Conservation (phyloP, 2,888 invertebrate species). For the Pimpla rufipes region DNA sequence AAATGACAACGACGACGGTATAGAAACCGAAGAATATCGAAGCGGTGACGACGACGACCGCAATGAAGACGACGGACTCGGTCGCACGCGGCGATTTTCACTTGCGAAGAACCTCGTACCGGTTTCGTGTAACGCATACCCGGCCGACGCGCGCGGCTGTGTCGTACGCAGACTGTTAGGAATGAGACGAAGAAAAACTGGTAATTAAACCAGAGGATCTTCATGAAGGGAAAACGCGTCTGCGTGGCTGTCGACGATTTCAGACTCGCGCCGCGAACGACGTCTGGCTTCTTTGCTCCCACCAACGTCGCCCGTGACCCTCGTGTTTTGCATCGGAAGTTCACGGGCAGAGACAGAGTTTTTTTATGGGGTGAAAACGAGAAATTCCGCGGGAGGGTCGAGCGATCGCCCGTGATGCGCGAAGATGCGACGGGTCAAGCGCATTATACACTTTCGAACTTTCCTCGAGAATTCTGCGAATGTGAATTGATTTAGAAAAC, state of each 20-base stretch:
- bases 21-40: slow-evolving; percentile 26
- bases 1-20: neutral
- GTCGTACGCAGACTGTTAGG: slow-evolving; percentile 23
- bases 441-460: slow-evolving; percentile 50
- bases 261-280: neutral
- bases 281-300: neutral
- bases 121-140: slow-evolving; percentile 38
- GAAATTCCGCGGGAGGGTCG: neutral
- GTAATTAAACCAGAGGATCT: slow-evolving; percentile 62
- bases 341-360: slow-evolving; percentile 24
- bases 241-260: slow-evolving; percentile 8
- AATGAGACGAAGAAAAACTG: slow-evolving; percentile 34
- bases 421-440: slow-evolving; percentile 45
- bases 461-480: slow-evolving; percentile 34
- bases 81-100: slow-evolving; percentile 31
- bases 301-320: slow-evolving; percentile 16
- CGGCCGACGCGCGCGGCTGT: neutral
- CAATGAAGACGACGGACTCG: slow-evolving; percentile 20
- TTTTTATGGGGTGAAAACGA: slow-evolving; percentile 58
- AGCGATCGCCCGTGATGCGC: neutral
- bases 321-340: slow-evolving; percentile 59
- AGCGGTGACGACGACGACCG: slow-evolving; percentile 1
- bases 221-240: slow-evolving; percentile 49
- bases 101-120: slow-evolving; percentile 40
- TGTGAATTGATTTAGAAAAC: slow-evolving; percentile 19